Conservation (phyloP, 2,888 invertebrate genomes). For the Ophion obscuratus region DNA sequence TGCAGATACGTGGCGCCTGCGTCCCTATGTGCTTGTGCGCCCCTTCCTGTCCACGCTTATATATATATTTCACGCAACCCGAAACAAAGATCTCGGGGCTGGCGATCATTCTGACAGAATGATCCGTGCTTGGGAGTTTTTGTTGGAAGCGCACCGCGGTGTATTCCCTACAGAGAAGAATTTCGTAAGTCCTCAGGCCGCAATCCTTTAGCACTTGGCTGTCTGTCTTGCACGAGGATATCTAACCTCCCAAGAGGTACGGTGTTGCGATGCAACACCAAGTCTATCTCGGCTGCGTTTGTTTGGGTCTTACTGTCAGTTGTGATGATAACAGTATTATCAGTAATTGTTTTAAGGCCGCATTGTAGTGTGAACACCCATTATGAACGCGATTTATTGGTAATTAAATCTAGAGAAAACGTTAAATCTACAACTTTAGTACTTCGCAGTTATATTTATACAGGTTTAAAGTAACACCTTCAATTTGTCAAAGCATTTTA, state of each 20-base stretch:
- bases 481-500: too few species aligned
- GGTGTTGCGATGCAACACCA: neutral
- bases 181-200: constrained; percentile 21
- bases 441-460: too few species aligned
- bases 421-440: too few species aligned
- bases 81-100: constrained; percentile 51
- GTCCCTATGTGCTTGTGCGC: constrained; percentile 55
- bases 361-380: too few species aligned
- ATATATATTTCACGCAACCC: constrained; percentile 20
- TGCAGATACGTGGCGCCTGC: constrained; percentile 79
- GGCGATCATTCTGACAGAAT: constrained; percentile 78
- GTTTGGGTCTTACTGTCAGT: too few species aligned
- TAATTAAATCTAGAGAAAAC: too few species aligned
- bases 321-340: too few species aligned
- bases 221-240: neutral
- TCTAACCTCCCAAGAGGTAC: constrained; percentile 33
- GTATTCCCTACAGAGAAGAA: constrained; percentile 54
- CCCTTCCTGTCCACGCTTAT: constrained; percentile 47
- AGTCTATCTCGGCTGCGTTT: neutral
- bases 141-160: constrained; percentile 73
- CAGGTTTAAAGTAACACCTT: too few species aligned
- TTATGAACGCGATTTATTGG: too few species aligned
- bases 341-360: too few species aligned
- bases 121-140: constrained; percentile 71
- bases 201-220: constrained; percentile 10